phyloP scores from a whole-genome alignment of 2,113 vertebrate species.

The Festucalex cinctus region DNA sequence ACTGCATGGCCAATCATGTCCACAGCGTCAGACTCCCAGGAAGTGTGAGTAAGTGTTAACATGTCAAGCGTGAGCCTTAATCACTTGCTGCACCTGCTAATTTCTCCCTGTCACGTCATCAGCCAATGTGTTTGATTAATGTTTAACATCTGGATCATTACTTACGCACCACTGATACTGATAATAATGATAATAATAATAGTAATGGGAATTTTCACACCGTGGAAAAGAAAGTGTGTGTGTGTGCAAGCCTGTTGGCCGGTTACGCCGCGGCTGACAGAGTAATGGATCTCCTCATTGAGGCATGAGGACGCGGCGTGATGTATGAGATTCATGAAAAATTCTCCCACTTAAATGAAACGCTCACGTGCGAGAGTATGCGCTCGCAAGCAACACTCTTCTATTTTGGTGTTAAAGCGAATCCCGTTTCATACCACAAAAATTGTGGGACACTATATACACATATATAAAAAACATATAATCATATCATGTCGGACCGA shows the following conservation, averaged over 20 bases:
- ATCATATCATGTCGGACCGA: no score
- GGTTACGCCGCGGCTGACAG: conserved; percentile 62
- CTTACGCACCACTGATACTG: conserved; percentile 57
- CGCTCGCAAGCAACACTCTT: conserved; percentile 21
- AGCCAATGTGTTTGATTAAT: conserved; percentile 61
- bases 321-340: conserved; percentile 73
- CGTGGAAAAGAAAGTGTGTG: not conserved
- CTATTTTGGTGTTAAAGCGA: conserved; percentile 38
- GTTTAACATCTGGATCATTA: conserved; percentile 70
- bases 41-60: not conserved
- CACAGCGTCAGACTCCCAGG: not conserved
- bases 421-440: conserved; percentile 47
- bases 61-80: conserved; percentile 34
- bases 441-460: no score
- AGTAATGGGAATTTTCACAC: not conserved
- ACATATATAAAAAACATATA: no score
- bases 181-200: conserved; percentile 7
- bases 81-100: conserved; percentile 57
- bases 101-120: conserved; percentile 50
- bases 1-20: not conserved
- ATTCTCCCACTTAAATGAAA: conserved; percentile 68
- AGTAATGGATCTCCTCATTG: conserved; percentile 71
- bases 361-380: conserved; percentile 50
- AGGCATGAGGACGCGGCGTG: conserved; percentile 67
- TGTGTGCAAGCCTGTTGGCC: conserved; percentile 25